These are phyloP conservation scores for Caenorhabditis virilis DNA, from an alignment of 2,888 invertebrate species.

Conservation along the genomic window DNA sequence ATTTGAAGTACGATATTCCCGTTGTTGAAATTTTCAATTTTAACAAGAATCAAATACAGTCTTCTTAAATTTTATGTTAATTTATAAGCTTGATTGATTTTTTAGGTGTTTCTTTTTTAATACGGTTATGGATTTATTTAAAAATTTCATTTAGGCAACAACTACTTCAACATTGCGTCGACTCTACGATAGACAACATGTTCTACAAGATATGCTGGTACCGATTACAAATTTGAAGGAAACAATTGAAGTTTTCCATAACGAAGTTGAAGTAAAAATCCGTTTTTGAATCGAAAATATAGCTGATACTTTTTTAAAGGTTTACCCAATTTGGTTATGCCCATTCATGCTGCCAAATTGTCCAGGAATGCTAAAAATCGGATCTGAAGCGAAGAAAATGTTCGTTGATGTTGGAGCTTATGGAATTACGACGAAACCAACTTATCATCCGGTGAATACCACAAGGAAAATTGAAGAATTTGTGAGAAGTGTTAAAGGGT, in stretches of 20 bases:
- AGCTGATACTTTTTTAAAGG: conserved; percentile 28
- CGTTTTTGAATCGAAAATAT: background rate
- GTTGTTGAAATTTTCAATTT: background rate
- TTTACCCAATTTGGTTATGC: conserved; percentile 84
- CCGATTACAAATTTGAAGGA: conserved; percentile 76
- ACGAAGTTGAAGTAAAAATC: conserved; percentile 74
- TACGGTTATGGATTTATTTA: no score
- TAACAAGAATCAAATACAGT: background rate
- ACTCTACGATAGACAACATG: conserved; percentile 80
- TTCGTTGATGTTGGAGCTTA: conserved; percentile 84
- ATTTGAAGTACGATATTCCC: conserved; percentile 7
- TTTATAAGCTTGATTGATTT: no score
- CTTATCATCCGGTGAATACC: conserved; percentile 76
- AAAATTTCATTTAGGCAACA: conserved; percentile 26
- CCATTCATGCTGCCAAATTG: conserved; percentile 77
- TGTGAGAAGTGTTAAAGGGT: conserved; percentile 74
- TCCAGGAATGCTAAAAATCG: conserved; percentile 78
- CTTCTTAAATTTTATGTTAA: no score
- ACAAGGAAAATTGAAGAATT: conserved; percentile 78
- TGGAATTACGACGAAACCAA: conserved; percentile 72
- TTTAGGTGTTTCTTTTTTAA: no score
- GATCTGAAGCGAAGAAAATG: conserved; percentile 73
- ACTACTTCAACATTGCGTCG: conserved; percentile 39
- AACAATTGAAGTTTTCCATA: conserved; percentile 76
- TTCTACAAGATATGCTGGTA: conserved; percentile 82